phyloP scores from a whole-genome alignment of 2,113 vertebrate genomes.

The Sarotherodon lohbergeri region DNA sequence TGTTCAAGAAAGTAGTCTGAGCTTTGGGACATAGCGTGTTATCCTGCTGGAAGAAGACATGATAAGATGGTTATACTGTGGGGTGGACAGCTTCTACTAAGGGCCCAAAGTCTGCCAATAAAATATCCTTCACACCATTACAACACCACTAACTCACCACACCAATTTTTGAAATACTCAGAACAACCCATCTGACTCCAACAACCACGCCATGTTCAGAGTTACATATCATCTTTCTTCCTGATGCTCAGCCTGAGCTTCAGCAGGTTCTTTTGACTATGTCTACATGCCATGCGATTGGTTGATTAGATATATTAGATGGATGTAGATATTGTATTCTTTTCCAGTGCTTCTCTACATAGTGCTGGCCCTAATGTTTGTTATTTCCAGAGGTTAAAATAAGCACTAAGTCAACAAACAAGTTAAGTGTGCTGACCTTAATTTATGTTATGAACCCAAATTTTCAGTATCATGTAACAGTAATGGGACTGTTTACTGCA shows the following conservation, averaged over 20 bases:
- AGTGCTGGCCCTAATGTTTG: not conserved
- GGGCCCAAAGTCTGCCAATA: not conserved
- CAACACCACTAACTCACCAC: not conserved
- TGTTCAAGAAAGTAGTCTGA: accelerated
- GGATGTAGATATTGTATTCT: not conserved
- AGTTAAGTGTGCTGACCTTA: not conserved
- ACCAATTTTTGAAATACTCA: not conserved
- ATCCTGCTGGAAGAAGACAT: not conserved
- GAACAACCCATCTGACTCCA: not conserved
- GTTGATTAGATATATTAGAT: not conserved
- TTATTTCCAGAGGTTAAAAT: not conserved
- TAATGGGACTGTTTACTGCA: not conserved
- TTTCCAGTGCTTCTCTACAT: not conserved
- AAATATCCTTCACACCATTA: not conserved
- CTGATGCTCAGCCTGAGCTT: not conserved
- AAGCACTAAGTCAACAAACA: not conserved
- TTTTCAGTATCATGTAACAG: not conserved
- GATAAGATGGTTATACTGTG: not conserved
- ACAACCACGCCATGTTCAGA: not conserved
- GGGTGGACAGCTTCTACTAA: not conserved
- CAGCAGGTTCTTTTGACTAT: not conserved
- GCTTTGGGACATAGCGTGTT: accelerated
- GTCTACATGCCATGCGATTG: not conserved
- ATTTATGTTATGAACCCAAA: not conserved
- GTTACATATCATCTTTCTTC: not conserved